phyloP scores from a whole-genome alignment of 1,140 invertebrate genomes.

The Maconellicoccus hirsutus region DNA sequence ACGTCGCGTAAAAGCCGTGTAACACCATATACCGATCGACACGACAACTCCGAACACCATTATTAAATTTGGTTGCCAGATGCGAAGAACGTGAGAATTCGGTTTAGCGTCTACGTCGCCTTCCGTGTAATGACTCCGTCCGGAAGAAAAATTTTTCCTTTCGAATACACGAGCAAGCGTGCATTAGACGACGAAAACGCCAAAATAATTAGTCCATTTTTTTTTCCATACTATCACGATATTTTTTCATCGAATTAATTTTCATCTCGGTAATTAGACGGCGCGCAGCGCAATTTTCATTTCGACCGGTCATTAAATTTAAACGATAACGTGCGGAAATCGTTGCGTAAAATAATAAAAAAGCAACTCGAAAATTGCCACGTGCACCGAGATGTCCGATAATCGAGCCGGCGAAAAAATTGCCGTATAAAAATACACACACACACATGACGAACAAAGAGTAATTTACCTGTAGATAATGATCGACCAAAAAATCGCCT shows the following conservation, averaged over 20 bases:
- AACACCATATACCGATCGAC: background rate
- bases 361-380: background rate
- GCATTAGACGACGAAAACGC: background rate
- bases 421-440: too few relatives aligned
- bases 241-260: too few relatives aligned
- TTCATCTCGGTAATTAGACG: background rate
- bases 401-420: background rate
- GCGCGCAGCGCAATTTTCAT: too few relatives aligned
- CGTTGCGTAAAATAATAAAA: background rate
- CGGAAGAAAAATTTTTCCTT: too few relatives aligned
- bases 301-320: too few relatives aligned
- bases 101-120: background rate
- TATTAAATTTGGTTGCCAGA: slow-evolving; percentile 19
- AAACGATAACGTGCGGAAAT: background rate
- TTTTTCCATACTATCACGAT: too few relatives aligned
- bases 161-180: background rate
- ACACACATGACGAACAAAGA: background rate
- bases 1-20: background rate
- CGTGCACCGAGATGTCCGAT: background rate
- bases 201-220: too few relatives aligned
- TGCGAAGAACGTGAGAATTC: slow-evolving; percentile 15
- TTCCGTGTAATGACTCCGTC: too few relatives aligned
- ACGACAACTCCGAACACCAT: background rate
- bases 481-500: too few relatives aligned
- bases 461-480: too few relatives aligned